These are phyloP conservation scores for Mallateleia sp. DNA, from an alignment of 2,888 invertebrate genomes.

Conservation along the genomic window DNA sequence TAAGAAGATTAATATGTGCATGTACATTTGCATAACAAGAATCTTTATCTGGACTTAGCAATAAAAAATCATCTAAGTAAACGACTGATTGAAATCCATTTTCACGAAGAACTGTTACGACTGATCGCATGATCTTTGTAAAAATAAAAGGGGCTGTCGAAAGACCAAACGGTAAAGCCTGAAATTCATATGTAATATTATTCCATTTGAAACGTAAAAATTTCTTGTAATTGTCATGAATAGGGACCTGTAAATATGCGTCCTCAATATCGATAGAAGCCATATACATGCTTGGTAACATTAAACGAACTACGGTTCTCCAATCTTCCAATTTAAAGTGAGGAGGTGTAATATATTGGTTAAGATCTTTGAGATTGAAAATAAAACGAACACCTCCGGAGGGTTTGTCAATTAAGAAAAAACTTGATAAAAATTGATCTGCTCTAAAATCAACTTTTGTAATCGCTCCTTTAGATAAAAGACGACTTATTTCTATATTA, in stretches of 20 bases:
- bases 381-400: constrained; percentile 54
- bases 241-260: not conserved
- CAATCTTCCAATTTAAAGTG: constrained; percentile 46
- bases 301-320: constrained; percentile 24
- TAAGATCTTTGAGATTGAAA: constrained; percentile 39
- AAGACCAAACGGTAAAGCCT: constrained; percentile 4
- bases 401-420: constrained; percentile 53
- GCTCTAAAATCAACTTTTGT: not conserved
- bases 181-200: constrained; percentile 1
- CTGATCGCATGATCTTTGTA: constrained; percentile 1
- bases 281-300: constrained; percentile 21
- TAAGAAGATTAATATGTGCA: not conserved
- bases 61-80: constrained; percentile 29
- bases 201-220: constrained; percentile 40
- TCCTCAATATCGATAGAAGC: constrained; percentile 5
- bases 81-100: constrained; percentile 9
- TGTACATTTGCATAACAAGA: not conserved
- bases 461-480: constrained; percentile 5
- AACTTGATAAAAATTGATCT: constrained; percentile 47
- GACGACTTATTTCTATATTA: not conserved
- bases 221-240: constrained; percentile 1
- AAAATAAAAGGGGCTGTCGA: constrained; percentile 18
- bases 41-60: not conserved
- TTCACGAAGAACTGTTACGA: not conserved
- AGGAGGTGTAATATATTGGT: constrained; percentile 19